Percentiles rank a stretch among this genome's conserved stretches.
These are phyloP conservation scores for Drosophila hawaiiensis DNA, from an alignment of 2,888 invertebrate species.

Conservation along the genomic window DNA sequence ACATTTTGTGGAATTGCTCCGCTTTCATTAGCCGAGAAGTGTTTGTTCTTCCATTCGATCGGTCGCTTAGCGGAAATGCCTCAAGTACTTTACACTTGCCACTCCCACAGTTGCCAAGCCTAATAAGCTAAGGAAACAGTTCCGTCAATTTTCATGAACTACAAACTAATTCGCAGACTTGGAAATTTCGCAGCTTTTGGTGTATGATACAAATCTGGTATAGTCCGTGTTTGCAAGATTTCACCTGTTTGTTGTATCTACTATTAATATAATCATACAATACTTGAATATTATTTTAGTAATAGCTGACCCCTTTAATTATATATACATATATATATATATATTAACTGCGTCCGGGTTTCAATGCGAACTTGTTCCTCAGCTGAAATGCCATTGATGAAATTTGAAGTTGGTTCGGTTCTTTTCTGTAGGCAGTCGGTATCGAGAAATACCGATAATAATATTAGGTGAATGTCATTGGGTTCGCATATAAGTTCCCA, in stretches of 20 bases:
- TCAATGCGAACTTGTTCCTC: too few relatives aligned
- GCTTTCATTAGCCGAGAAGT: neutral
- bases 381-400: too few relatives aligned
- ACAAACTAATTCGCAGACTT: too few relatives aligned
- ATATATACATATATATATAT: too few relatives aligned
- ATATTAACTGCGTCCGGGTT: too few relatives aligned
- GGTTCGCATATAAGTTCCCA: neutral
- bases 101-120: neutral
- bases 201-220: neutral
- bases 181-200: neutral
- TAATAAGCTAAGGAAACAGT: neutral
- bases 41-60: neutral
- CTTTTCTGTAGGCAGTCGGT: neutral
- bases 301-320: too few relatives aligned
- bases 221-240: neutral
- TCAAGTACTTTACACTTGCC: neutral
- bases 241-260: neutral
- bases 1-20: neutral
- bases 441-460: neutral
- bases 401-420: neutral
- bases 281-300: neutral
- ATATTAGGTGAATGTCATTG: neutral
- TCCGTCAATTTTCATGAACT: neutral
- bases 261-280: neutral
- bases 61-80: neutral